A percentile compares a stretch with the other conserved stretches of the same genome.
These are phyloP conservation scores for Orchesellides sinensis DNA, from an alignment of 2,888 invertebrate genomes.

Conservation along the genomic window DNA sequence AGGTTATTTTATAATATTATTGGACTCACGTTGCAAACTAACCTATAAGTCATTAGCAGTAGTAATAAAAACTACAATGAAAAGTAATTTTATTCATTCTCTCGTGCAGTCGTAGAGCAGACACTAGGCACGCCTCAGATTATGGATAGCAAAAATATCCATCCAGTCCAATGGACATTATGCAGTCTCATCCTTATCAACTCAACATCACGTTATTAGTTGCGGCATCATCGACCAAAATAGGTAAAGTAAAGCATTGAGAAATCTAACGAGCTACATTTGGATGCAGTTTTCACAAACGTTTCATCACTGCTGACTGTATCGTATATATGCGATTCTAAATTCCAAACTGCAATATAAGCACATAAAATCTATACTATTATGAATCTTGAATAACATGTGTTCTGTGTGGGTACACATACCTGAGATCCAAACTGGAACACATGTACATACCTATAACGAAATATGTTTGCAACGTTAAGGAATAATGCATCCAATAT, in stretches of 20 bases:
- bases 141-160: conserved; percentile 1
- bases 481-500: no score
- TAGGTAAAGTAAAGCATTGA: neutral
- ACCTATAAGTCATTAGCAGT: conserved; percentile 7
- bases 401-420: no score
- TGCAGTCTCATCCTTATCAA: conserved; percentile 5
- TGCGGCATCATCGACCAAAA: conserved; percentile 18
- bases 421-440: neutral
- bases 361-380: no score
- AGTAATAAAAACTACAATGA: conserved; percentile 10
- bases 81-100: no score
- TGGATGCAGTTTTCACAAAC: neutral
- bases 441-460: neutral
- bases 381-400: no score
- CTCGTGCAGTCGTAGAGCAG: no score
- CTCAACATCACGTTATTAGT: neutral
- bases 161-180: neutral
- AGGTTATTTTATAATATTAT: no score
- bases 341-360: no score
- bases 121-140: conserved; percentile 27
- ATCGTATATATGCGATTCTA: neutral
- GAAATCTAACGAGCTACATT: neutral
- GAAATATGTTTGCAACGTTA: no score
- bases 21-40: no score
- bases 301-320: neutral